These are phyloP conservation scores for Drosophila parabipectinata DNA, from an alignment of 1,140 invertebrate species.

Conservation along the genomic window DNA sequence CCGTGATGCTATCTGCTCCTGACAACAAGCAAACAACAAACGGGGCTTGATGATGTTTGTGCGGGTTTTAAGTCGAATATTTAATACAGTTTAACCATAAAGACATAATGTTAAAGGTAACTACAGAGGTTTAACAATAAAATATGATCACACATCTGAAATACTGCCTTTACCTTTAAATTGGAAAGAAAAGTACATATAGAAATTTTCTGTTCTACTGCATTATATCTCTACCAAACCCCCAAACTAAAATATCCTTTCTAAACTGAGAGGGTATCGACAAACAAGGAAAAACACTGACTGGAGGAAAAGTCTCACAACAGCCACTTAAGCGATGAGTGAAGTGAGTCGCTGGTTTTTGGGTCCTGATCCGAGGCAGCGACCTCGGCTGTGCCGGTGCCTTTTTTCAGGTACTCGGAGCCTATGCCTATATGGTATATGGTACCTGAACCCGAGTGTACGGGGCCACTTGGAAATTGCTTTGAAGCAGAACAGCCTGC, in stretches of 20 bases:
- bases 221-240: too few relatives aligned
- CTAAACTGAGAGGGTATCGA: slow-evolving; percentile 14
- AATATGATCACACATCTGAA: too few relatives aligned
- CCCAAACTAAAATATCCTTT: background rate
- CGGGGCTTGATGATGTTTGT: background rate
- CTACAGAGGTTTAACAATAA: too few relatives aligned
- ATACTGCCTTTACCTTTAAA: too few relatives aligned
- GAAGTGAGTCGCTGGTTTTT: slow-evolving; percentile 51
- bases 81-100: background rate
- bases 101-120: background rate
- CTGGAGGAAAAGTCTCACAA: slow-evolving; percentile 27
- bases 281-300: slow-evolving; percentile 16
- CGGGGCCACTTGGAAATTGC: slow-evolving; percentile 68
- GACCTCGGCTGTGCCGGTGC: background rate
- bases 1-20: slow-evolving; percentile 33
- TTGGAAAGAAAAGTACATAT: too few relatives aligned
- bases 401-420: slow-evolving; percentile 5
- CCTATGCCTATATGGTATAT: slow-evolving; percentile 3
- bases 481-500: slow-evolving; percentile 37
- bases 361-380: slow-evolving; percentile 17
- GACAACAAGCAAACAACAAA: slow-evolving; percentile 40
- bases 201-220: too few relatives aligned
- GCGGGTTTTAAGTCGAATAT: background rate
- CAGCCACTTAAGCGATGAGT: slow-evolving; percentile 70
- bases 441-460: slow-evolving; percentile 23